Base-by-base conservation (phyloP, 2,113 vertebrate genomes). In the Morone chrysops region DNA sequence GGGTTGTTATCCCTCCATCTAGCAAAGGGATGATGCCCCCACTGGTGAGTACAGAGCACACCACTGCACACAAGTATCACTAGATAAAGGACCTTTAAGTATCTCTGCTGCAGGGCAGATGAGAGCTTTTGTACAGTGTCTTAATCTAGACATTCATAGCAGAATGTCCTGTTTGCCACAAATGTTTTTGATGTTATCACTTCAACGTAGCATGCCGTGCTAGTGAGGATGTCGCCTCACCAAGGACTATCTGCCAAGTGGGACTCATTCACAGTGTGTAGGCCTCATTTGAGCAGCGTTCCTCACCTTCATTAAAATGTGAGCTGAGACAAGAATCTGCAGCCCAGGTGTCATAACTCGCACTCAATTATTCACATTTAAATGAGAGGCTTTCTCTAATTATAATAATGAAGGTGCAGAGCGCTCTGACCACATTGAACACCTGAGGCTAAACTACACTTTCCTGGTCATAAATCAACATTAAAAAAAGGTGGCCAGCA, bases 21-120 rank as follows among this genome's bases (percentile, higher is more conserved):
- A 97, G 97, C 96, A 99, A 99, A 95, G 97, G 97, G 90, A 97
- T 98, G 97, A 99, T 99, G 98, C 97, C 97, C 63, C 97, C 98
- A n/a, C 82, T 99, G 96, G 98, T 99, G 94, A 96, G 96, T 96
- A 86, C 50, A 41, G 81, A 87, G 22, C 86, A 89, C 81, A 45
- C 80, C 57, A 16, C 75, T 68, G 85, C 90, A 83, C 80, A 87
- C 18, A 41, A 81, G 78, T 48, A 63, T 72, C 63, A 62, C 38
- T 59, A 56, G 73, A 84, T 69, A 36, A 86, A 84, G 70, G 68
- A 69, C 70, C 80, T 74, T 68, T 36, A 75, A 71, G 82, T 83
- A 43, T 57, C 66, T 83, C 79, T 78, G 84, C 90, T 84, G 72
- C 85, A 70, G 84, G 90, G 79, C 74, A 54, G 48, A 90, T 41